These are phyloP conservation scores for Malurus alboscapulatus DNA, from an alignment of 2,113 vertebrate species.

Conservation along the genomic window DNA sequence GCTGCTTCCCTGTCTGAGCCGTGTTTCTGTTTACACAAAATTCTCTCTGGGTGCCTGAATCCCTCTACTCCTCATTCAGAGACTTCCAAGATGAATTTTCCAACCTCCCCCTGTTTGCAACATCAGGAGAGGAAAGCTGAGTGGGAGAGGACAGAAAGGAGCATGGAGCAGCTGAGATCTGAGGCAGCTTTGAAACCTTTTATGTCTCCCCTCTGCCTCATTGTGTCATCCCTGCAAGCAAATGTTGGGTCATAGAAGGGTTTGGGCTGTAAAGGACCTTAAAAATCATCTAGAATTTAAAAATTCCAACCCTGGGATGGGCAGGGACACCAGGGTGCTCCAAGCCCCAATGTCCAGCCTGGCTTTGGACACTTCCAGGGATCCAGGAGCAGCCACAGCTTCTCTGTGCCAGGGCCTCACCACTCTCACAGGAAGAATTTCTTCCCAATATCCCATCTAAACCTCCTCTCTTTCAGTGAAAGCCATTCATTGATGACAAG, in stretches of 20 bases:
- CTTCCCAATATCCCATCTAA: not conserved
- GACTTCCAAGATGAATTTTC: not conserved
- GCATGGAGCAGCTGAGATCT: not conserved
- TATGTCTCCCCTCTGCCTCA: not conserved
- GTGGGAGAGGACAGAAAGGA: not conserved
- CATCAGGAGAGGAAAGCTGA: not conserved
- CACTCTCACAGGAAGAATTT: not conserved
- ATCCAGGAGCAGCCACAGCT: not conserved
- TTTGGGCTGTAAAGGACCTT: not conserved
- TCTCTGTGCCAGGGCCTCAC: not conserved
- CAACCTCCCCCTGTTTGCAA: not conserved
- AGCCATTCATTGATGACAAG: not conserved
- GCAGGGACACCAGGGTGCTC: not conserved
- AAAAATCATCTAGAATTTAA: not conserved
- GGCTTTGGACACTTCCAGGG: not conserved
- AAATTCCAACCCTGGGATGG: not conserved
- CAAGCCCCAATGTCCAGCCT: fast-evolving
- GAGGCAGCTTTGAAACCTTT: not conserved
- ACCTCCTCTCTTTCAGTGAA: not conserved
- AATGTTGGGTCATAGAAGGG: not conserved
- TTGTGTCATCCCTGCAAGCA: not conserved
- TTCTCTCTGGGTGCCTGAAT: not conserved
- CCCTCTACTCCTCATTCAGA: not conserved
- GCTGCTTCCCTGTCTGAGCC: not conserved
- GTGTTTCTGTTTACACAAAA: not conserved